A percentile compares a stretch with the other conserved stretches of the same genome.
These are phyloP conservation scores for Melanostigma gelatinosum DNA, from an alignment of 2,113 vertebrate species.

Conservation along the genomic window DNA sequence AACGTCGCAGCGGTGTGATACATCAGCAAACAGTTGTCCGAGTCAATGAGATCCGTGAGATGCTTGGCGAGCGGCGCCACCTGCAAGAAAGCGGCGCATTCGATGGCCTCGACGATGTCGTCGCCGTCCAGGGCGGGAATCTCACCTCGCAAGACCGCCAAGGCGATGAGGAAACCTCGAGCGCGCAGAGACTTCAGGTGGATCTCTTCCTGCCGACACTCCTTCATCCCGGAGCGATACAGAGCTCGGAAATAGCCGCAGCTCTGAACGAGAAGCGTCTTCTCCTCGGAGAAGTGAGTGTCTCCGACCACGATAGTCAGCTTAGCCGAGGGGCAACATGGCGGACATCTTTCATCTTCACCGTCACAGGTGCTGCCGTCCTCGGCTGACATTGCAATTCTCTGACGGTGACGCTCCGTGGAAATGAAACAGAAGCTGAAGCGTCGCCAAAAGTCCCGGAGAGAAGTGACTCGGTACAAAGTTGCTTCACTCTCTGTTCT, in stretches of 20 bases:
- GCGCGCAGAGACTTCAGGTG: slow-evolving; percentile 82
- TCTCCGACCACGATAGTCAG: slow-evolving; percentile 85
- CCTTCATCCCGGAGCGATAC: slow-evolving; percentile 92
- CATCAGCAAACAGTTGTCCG: slow-evolving; percentile 89
- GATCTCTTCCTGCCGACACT: slow-evolving; percentile 87
- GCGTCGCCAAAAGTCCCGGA: slow-evolving; percentile 14
- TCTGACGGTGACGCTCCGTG: background rate
- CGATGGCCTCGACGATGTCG: slow-evolving; percentile 80
- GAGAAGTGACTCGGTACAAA: background rate
- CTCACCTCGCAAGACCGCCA: slow-evolving; percentile 84
- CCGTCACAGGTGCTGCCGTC: slow-evolving; percentile 10
- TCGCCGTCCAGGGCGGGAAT: slow-evolving; percentile 82
- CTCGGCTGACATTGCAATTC: slow-evolving; percentile 41
- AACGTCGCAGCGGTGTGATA: slow-evolving; percentile 88
- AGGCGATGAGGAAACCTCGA: slow-evolving; percentile 81
- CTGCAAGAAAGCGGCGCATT: slow-evolving; percentile 86
- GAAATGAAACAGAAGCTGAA: slow-evolving; percentile 2
- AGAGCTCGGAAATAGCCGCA: slow-evolving; percentile 92
- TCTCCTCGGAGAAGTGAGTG: slow-evolving; percentile 85
- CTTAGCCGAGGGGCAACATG: background rate
- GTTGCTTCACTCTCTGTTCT: slow-evolving; percentile 16
- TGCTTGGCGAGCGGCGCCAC: slow-evolving; percentile 83
- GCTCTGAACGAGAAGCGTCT: slow-evolving; percentile 82
- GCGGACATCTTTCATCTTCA: background rate
- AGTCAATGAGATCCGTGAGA: slow-evolving; percentile 84